Evolutionary conservation across 1,140 invertebrate genomes (phyloP).

Genomic region (Dendroctonus valens): DNA sequence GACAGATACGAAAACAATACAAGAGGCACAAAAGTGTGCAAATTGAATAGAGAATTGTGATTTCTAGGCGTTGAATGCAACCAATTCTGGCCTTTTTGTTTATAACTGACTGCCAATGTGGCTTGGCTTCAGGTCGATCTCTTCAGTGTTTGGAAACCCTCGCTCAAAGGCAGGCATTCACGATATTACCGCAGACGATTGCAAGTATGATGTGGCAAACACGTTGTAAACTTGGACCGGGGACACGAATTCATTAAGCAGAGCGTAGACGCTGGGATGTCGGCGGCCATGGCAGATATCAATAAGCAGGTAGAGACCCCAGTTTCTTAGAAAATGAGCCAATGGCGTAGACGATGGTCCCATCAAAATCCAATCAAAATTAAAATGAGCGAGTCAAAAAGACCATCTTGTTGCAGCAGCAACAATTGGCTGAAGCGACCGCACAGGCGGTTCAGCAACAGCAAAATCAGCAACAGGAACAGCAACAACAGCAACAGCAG

Average conservation of each 20-base stretch:
- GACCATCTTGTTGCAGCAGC: conserved; percentile 13
- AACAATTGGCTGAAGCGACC: conserved; percentile 44
- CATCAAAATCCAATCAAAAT: not conserved
- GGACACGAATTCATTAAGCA: conserved; percentile 44
- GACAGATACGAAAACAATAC: too few relatives aligned
- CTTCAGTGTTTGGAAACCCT: conserved; percentile 66
- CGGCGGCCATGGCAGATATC: conserved; percentile 33
- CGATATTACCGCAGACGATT: conserved; percentile 61
- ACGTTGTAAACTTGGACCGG: conserved; percentile 56
- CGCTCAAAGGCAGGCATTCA: conserved; percentile 61
- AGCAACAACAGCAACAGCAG: conserved; percentile 50
- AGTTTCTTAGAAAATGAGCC: too few relatives aligned
- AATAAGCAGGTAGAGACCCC: conserved; percentile 31
- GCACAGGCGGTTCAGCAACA: conserved; percentile 51
- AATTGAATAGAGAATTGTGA: too few relatives aligned
- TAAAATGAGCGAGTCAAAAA: not conserved
- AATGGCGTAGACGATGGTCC: not conserved
- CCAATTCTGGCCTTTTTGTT: too few relatives aligned
- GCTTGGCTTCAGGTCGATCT: conserved; percentile 45
- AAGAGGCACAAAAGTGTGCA: too few relatives aligned
- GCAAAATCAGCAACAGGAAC: conserved; percentile 44
- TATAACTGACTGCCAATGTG: too few relatives aligned
- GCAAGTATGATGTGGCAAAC: conserved; percentile 63
- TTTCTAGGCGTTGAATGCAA: too few relatives aligned
- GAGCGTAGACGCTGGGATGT: conserved; percentile 33